Conservation (phyloP, 2,113 vertebrate species). For the Mirza zaza region DNA sequence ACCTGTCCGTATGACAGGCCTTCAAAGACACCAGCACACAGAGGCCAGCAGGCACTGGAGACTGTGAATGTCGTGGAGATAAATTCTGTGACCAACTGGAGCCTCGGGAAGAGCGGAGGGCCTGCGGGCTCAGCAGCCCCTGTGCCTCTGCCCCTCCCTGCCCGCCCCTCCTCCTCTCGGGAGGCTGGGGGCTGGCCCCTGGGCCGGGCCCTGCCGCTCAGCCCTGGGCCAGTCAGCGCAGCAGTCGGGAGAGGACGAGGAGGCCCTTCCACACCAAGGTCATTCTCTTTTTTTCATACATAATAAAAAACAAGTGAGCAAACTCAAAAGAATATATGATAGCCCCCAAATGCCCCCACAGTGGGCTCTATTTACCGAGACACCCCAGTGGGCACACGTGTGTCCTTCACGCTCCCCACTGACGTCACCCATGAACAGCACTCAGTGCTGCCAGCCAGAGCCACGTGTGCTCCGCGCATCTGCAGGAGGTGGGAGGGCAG, state of each 20-base stretch:
- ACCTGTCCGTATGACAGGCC: background rate
- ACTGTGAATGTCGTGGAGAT: background rate
- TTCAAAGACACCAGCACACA: background rate
- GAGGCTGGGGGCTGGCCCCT: too few species aligned
- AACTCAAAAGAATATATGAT: background rate
- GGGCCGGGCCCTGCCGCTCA: too few species aligned
- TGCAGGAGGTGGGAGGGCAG: background rate
- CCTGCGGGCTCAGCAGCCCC: background rate
- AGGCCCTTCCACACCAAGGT: background rate
- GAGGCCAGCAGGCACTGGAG: background rate
- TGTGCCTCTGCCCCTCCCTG: background rate
- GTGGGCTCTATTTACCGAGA: background rate
- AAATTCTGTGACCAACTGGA: background rate
- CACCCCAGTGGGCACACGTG: background rate
- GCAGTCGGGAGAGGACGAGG: background rate
- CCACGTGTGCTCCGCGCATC: background rate
- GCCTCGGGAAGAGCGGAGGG: accelerated
- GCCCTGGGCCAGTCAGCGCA: too few species aligned
- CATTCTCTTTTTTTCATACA: background rate
- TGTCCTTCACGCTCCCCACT: background rate
- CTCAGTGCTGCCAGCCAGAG: background rate
- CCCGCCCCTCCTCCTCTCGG: too few species aligned
- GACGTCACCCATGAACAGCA: accelerated
- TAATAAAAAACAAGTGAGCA: background rate
- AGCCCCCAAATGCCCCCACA: background rate